Evolutionary conservation across 1,140 invertebrate genomes (phyloP).

Genomic region (Solenopsis invicta): DNA sequence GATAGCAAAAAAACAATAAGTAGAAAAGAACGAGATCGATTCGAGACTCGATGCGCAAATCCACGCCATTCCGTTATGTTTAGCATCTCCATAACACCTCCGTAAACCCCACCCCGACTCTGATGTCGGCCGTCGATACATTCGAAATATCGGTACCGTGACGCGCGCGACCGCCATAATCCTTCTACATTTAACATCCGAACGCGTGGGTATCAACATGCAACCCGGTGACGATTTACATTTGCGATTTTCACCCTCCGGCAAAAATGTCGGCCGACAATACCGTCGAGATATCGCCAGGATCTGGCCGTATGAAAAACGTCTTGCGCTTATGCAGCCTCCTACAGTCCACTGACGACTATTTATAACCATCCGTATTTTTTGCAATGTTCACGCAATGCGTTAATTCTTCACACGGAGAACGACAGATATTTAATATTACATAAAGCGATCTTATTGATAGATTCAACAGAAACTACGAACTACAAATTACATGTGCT

Average conservation of each 20-base stretch:
- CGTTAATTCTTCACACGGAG: constrained; percentile 27
- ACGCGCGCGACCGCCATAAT: constrained; percentile 51
- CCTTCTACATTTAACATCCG: constrained; percentile 60
- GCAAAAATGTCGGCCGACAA: constrained; percentile 58
- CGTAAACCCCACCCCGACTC: constrained; percentile 36
- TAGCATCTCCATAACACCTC: constrained; percentile 30
- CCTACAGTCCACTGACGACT: constrained; percentile 51
- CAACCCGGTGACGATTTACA: constrained; percentile 65
- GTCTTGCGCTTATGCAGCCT: constrained; percentile 56
- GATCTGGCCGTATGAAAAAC: constrained; percentile 57
- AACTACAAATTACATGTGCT: background rate
- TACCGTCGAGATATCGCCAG: constrained; percentile 49
- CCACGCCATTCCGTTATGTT: constrained; percentile 22
- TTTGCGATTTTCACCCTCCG: constrained; percentile 61
- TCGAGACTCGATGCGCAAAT: constrained; percentile 49
- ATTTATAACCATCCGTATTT: constrained; percentile 51
- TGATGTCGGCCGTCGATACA: constrained; percentile 56
- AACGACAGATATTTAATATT: background rate
- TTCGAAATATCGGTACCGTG: constrained; percentile 61
- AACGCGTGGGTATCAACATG: constrained; percentile 61
- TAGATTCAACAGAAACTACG: background rate
- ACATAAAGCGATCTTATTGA: background rate
- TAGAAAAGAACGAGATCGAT: constrained; percentile 3
- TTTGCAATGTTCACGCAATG: constrained; percentile 2
- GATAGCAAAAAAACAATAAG: background rate